Conservation (phyloP, 2,888 invertebrate species). For the Drosophila falleni region DNA sequence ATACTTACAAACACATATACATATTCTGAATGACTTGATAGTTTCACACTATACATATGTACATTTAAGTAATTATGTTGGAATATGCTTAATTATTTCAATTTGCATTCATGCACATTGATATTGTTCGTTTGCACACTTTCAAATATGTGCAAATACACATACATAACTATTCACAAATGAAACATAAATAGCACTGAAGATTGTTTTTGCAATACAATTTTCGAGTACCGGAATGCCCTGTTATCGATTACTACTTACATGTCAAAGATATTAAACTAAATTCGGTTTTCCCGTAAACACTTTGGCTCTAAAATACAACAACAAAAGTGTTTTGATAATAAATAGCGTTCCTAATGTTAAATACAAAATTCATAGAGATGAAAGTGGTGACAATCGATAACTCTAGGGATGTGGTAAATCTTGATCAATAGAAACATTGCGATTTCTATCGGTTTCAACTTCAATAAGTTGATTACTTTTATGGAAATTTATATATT, state of each 20-base stretch:
- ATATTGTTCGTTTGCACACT: conserved; percentile 25
- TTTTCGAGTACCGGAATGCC: background rate
- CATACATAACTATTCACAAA: conserved; percentile 28
- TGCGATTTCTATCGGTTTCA: too few relatives aligned
- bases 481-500: too few relatives aligned
- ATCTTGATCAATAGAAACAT: background rate
- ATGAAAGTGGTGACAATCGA: conserved; percentile 44
- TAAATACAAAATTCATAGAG: conserved; percentile 59
- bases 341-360: conserved; percentile 57
- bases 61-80: conserved; percentile 1
- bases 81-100: conserved; percentile 9
- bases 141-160: conserved; percentile 26
- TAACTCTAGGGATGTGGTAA: conserved; percentile 16
- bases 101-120: conserved; percentile 20
- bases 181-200: conserved; percentile 29
- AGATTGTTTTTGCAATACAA: background rate
- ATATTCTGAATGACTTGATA: conserved; percentile 4
- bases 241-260: conserved; percentile 26
- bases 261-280: conserved; percentile 34
- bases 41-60: background rate
- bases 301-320: conserved; percentile 17
- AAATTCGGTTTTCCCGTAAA: conserved; percentile 23
- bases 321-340: conserved; percentile 55
- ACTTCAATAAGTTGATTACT: too few relatives aligned
- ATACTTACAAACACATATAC: conserved; percentile 20